Evolutionary conservation across 2,797 vertebrate species (phyloP).

Genomic region (Enteromius fasciolatus): DNA sequence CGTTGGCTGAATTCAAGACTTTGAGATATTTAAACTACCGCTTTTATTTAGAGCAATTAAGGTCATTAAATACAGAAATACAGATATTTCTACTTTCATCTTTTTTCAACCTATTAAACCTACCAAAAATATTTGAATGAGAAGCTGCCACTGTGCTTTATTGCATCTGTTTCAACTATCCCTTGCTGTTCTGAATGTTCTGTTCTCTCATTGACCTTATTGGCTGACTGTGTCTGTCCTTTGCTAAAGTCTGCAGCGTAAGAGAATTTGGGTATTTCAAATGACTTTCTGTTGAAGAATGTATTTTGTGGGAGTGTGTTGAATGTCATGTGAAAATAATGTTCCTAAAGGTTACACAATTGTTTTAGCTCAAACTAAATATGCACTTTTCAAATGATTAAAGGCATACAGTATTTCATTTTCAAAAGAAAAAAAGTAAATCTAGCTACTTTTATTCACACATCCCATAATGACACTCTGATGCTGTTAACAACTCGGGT

Average conservation of each 20-base stretch:
- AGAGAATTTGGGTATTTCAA: conserved; percentile 11
- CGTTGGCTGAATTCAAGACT: not conserved
- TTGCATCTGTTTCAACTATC: conserved; percentile 7
- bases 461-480: not conserved
- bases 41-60: conserved; percentile 50
- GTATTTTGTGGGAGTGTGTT: not conserved
- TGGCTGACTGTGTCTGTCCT: conserved; percentile 29
- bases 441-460: not conserved
- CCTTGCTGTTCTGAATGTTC: not conserved
- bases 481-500: not conserved
- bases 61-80: conserved; percentile 25
- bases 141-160: not conserved
- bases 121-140: not conserved
- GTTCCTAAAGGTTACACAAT: not conserved
- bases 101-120: not conserved
- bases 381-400: not conserved
- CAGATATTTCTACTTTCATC: not conserved
- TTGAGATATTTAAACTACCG: not conserved
- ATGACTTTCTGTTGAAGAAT: not conserved
- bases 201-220: not conserved
- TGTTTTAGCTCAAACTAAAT: not conserved
- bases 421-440: not conserved
- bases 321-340: not conserved
- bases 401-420: not conserved
- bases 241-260: conserved; percentile 15